Percentiles rank a stretch among this genome's conserved stretches.
Conservation (phyloP, 2,113 vertebrate genomes). For the Sitta europaea region DNA sequence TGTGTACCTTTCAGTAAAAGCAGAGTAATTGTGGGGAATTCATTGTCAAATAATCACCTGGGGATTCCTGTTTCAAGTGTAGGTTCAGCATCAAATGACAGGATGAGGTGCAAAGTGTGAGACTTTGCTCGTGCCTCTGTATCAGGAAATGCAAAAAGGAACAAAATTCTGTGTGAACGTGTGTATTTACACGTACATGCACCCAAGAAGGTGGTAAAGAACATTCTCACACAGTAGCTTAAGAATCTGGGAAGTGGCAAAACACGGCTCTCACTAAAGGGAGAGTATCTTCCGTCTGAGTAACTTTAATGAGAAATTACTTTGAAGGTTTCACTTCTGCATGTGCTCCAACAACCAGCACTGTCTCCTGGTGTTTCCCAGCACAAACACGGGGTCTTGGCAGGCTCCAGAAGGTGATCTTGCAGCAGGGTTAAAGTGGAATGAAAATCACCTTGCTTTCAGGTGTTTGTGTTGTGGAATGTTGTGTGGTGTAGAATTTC, state of each 20-base stretch:
- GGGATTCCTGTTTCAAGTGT: neutral
- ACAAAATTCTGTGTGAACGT: neutral
- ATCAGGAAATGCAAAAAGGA: neutral
- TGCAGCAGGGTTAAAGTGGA: neutral
- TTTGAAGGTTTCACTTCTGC: neutral
- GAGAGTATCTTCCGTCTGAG: neutral
- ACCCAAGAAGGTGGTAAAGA: neutral
- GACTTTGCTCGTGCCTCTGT: neutral
- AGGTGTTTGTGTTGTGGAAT: neutral
- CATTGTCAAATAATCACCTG: neutral
- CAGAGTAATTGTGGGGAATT: neutral
- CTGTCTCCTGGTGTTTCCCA: neutral
- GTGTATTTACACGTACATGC: neutral
- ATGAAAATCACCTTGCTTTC: neutral
- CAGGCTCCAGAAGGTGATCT: neutral
- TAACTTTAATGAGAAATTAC: neutral
- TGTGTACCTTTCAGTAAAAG: neutral
- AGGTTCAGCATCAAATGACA: rapidly evolving
- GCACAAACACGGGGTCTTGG: neutral
- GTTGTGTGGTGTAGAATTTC: neutral
- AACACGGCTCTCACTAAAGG: neutral
- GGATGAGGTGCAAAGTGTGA: neutral
- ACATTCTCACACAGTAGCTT: neutral
- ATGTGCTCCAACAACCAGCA: neutral
- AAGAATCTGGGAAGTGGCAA: neutral